phyloP scores from a whole-genome alignment of 2,113 vertebrate genomes.

The Elephas maximus region DNA sequence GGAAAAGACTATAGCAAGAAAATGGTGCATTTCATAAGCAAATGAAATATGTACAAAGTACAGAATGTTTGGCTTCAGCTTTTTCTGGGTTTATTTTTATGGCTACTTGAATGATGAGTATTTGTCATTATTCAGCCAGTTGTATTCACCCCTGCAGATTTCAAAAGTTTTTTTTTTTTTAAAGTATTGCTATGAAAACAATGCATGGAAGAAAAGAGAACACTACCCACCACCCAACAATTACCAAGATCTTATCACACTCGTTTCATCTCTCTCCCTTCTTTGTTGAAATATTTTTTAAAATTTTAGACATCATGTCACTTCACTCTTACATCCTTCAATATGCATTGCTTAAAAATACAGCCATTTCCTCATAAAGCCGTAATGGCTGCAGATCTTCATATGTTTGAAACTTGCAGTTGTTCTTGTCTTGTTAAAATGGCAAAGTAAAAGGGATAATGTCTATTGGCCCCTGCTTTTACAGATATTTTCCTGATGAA shows the following conservation, averaged over 20 bases:
- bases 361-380: background rate
- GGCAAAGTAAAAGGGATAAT: background rate
- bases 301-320: background rate
- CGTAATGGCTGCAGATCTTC: background rate
- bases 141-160: background rate
- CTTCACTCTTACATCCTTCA: background rate
- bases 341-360: background rate
- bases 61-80: background rate
- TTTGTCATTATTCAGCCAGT: background rate
- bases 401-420: background rate
- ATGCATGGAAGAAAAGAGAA: background rate
- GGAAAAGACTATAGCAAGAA: background rate
- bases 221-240: background rate
- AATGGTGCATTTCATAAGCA: background rate
- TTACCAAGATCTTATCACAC: background rate
- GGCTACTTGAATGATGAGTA: background rate
- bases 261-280: background rate
- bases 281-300: background rate
- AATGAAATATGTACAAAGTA: background rate
- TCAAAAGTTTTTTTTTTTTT: background rate
- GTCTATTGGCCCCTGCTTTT: background rate
- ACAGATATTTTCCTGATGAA: background rate
- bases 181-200: background rate
- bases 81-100: background rate
- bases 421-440: background rate